Base-by-base conservation (phyloP, 1,140 invertebrate species). In the Dreissena rostriformis region DNA sequence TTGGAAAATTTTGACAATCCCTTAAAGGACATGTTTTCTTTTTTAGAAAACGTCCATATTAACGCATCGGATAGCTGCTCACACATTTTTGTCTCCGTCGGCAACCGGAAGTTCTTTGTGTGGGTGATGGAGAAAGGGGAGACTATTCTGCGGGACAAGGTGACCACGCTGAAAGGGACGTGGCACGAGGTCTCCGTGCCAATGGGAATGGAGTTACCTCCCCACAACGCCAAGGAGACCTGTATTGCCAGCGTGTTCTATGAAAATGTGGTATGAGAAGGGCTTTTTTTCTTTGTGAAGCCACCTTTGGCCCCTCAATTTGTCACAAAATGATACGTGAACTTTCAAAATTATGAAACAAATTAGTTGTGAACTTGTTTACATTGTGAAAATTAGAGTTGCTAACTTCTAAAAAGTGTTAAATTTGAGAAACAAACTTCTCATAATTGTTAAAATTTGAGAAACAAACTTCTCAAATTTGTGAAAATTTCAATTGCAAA, bases 21-120 rank as follows among this genome's bases (percentile, higher is more conserved):
- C 39, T 39, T 39, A 5, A 39, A 5, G 39, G 39, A 8, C 39
- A 39, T 39, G 39, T 55, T 84, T 17, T 65, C 49, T 66, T n/a
- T 83, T 85, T 68, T 68, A 91, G 91, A 86, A 65, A 65, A 53
- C 10, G 80, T 86, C 70, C 75, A 86, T 19, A 77, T 91, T 8
- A 90, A 86, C 84, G 83, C 91, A 4, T 91, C 91, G 24, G 81
- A 88, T 86, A 91, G 92, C 80, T 89, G 89, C 67, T 78, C 73
- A 17, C 87, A 89, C 55, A 79, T 93, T 22, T 71, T 93, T 24
- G 79, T 93, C 7, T 88, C 90, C 29, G 57, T 90, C 22, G 85
- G 87, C 28, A 85, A 78, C 28, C 74, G 63, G 55, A 72, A 87
- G 49, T 79, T 92, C 57, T 92, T 86, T 85, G 67, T 93, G 0